Base-by-base conservation (phyloP, 2,888 invertebrate species). In the Drosophila incognita region DNA sequence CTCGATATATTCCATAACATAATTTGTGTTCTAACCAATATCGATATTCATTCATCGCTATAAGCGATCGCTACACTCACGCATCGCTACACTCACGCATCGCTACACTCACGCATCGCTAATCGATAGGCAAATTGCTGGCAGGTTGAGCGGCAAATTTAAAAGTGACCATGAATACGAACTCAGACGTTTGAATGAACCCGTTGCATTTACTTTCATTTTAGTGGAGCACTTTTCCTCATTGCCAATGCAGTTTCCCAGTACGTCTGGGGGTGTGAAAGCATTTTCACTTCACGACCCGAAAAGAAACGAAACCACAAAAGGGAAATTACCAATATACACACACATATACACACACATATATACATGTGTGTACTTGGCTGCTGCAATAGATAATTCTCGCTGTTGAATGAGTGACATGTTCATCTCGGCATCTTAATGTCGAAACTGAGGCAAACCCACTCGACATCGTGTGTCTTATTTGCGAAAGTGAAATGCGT, bases 401-500 rank as follows among this genome's bases (percentile, higher is more conserved):
- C 59, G 67, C 49, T 33, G 49, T 29, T 62, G 67, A 58, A 56
- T 27, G 42, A 54, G 61, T 63, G 71, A 76, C 71, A 76, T 54
- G 66, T 68, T 68, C 59, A 72, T 63, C 61, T 60, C n/a, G 54
- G 58, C 81, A 67, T 68, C 73, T 69, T 65, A 65, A 70, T 70
- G 68, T 71, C 46, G 53, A 69, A 72, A 36, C 61, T 52, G 40
- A 66, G 62, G 21, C 76, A 62, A 61, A 33, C 40, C 54, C 52
- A 59, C 49, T 52, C 27, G 46, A 40, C 63, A 61, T 53, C 54
- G 42, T 66, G 31, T 62, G 65, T 69, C 64, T 60, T 60, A 68
- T 74, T 74, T 81, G 75, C 83, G 78, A 85, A 85, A 85, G 85
- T 85, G 90, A 88, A 85, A 88, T 78, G 87, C 84, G 69, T 88